Percentiles rank a stretch among this genome's conserved stretches.
These are phyloP conservation scores for Metacarcinus magister DNA, from an alignment of 2,888 invertebrate genomes.

Conservation along the genomic window DNA sequence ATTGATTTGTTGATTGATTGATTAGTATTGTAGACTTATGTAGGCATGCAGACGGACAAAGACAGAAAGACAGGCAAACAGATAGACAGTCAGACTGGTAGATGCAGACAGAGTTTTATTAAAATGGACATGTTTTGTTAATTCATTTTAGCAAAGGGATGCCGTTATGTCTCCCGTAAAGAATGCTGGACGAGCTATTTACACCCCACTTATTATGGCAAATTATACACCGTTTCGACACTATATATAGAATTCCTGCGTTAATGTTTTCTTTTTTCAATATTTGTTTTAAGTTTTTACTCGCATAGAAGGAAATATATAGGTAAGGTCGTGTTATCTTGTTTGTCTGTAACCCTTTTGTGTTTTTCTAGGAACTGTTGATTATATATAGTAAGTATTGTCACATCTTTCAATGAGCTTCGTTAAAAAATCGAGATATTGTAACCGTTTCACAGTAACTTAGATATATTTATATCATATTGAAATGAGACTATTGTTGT, in stretches of 20 bases:
- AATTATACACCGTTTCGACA: slow-evolving; percentile 8
- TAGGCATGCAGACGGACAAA: background rate
- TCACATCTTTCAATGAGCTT: too few species aligned
- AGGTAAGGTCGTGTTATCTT: background rate
- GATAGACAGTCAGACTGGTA: background rate
- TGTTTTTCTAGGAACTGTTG: background rate
- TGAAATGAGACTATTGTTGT: too few species aligned
- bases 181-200: background rate
- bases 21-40: background rate
- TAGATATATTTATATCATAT: too few species aligned
- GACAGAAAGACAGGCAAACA: background rate
- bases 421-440: too few species aligned
- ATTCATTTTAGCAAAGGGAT: slow-evolving; percentile 33
- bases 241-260: background rate
- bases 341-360: background rate
- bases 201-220: slow-evolving; percentile 45
- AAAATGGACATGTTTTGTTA: background rate
- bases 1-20: too few species aligned
- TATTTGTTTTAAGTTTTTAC: background rate
- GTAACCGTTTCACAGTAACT: too few species aligned
- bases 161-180: background rate
- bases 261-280: background rate
- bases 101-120: background rate
- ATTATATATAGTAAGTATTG: too few species aligned
- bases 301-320: background rate